Evolutionary conservation across 2,113 vertebrate genomes (phyloP).

Genomic region (Clarias gariepinus): DNA sequence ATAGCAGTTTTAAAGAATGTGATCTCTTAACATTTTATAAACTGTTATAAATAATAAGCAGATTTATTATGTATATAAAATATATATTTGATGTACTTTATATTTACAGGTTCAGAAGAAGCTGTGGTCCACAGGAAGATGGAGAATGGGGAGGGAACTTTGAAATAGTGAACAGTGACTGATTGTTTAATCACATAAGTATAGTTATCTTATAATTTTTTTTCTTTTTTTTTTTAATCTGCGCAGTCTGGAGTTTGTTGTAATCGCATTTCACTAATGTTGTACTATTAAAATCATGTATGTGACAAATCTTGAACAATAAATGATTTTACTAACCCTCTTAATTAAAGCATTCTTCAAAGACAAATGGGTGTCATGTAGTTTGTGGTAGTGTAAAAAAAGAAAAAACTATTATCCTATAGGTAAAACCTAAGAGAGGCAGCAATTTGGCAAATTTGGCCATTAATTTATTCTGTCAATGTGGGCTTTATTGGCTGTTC

Average conservation of each 20-base stretch:
- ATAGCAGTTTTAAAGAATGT: no score
- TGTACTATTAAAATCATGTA: no score
- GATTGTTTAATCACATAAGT: neutral
- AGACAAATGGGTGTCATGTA: neutral
- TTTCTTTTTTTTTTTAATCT: no score
- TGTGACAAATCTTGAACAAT: neutral
- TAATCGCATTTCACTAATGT: no score
- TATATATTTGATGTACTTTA: neutral
- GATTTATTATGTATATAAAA: neutral
- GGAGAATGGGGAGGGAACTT: conserved; percentile 10
- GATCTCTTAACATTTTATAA: neutral
- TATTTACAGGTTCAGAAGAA: conserved; percentile 26
- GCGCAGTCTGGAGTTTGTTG: no score
- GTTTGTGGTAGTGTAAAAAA: neutral
- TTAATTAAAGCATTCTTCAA: conserved; percentile 5
- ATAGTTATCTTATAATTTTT: no score
- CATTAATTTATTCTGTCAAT: no score
- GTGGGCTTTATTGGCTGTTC: no score
- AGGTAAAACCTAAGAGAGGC: no score
- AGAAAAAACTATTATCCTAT: no score
- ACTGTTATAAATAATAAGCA: neutral
- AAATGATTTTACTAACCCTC: neutral
- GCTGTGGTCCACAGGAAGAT: neutral
- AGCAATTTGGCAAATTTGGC: no score
- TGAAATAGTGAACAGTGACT: neutral